These are phyloP conservation scores for Leptarthrus brevirostris DNA, from an alignment of 2,888 invertebrate species.

Conservation along the genomic window DNA sequence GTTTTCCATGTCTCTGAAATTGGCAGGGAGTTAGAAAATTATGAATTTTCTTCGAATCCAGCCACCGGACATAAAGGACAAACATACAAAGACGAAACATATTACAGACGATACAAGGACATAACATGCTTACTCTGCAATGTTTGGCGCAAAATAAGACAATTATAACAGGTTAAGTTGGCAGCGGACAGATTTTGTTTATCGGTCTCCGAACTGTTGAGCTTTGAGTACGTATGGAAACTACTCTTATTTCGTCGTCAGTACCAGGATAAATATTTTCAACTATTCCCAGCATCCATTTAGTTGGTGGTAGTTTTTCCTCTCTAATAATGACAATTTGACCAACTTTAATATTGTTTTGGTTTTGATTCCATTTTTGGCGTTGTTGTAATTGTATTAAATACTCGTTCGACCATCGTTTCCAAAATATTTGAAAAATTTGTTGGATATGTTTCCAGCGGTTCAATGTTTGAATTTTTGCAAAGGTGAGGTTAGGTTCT, in stretches of 20 bases:
- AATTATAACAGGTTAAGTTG: neutral
- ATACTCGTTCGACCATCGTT: slow-evolving; percentile 40
- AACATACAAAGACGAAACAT: neutral
- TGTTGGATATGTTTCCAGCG: slow-evolving; percentile 44
- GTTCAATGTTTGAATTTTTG: neutral
- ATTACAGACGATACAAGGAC: too few species aligned
- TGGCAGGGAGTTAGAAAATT: neutral
- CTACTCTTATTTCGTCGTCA: neutral
- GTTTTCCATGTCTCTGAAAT: neutral
- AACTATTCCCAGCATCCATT: slow-evolving; percentile 18
- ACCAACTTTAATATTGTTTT: neutral
- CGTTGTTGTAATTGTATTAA: slow-evolving; percentile 15
- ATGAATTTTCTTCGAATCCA: neutral
- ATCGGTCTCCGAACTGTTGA: neutral
- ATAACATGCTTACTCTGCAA: too few species aligned
- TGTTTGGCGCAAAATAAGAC: too few species aligned
- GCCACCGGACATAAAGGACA: neutral
- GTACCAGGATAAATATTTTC: neutral
- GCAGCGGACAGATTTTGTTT: neutral
- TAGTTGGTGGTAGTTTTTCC: slow-evolving; percentile 26
- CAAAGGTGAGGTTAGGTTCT: neutral
- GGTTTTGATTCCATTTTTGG: slow-evolving; percentile 4
- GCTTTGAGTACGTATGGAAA: neutral
- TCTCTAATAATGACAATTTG: slow-evolving; percentile 2
- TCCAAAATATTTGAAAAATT: slow-evolving; percentile 47